A percentile compares a stretch with the other conserved stretches of the same genome.
Conservation (phyloP, 2,888 invertebrate genomes). For the Trichogramma dendrolimi region DNA sequence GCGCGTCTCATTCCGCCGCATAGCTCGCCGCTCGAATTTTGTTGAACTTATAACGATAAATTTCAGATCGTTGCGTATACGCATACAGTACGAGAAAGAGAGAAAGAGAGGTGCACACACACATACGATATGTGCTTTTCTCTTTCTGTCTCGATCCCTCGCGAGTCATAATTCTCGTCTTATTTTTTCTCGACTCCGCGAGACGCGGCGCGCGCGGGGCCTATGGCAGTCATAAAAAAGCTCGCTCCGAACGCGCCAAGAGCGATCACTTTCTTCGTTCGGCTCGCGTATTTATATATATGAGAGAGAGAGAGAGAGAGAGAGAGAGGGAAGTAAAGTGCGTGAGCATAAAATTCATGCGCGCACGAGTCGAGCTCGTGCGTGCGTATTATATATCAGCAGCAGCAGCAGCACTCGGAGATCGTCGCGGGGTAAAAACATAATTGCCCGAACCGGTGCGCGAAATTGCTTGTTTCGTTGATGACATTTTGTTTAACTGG, state of each 20-base stretch:
- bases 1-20: too few relatives aligned
- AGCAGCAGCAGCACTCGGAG: conserved; percentile 8
- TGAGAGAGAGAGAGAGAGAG: too few relatives aligned
- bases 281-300: neutral
- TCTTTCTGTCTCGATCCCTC: too few relatives aligned
- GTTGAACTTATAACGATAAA: too few relatives aligned
- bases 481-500: neutral
- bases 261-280: conserved; percentile 29
- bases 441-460: conserved; percentile 41
- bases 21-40: too few relatives aligned
- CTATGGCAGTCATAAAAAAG: neutral
- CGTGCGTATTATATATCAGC: neutral
- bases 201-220: neutral
- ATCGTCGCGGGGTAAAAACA: conserved; percentile 37
- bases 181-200: neutral
- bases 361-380: neutral
- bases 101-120: too few relatives aligned
- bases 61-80: too few relatives aligned
- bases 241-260: neutral
- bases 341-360: conserved; percentile 13
- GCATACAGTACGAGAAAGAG: too few relatives aligned
- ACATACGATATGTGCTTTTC: too few relatives aligned
- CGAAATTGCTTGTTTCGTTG: conserved; percentile 37
- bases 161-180: too few relatives aligned
- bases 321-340: conserved; percentile 1